Evolutionary conservation across 2,888 invertebrate species (phyloP).

Genomic region (Drosophila histrio): DNA sequence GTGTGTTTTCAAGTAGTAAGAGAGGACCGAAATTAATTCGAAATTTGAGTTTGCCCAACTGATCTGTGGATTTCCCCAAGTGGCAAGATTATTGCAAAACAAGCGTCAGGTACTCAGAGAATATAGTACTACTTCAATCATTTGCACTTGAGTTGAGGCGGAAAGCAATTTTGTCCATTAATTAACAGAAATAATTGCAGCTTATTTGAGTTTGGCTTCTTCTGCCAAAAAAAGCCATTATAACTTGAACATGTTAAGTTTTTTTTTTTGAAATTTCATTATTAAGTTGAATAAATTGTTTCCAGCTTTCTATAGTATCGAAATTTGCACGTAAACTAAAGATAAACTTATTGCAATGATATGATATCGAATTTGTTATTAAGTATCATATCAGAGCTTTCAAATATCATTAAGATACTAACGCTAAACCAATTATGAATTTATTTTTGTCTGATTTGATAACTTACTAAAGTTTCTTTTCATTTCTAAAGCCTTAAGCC

Average conservation of each 20-base stretch:
- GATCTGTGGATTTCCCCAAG: slow-evolving; percentile 35
- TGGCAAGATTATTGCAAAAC: slow-evolving; percentile 30
- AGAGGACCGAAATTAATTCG: slow-evolving; percentile 39
- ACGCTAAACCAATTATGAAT: too few relatives aligned
- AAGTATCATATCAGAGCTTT: too few relatives aligned
- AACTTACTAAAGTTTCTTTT: too few relatives aligned
- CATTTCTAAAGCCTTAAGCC: background rate
- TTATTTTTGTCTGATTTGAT: too few relatives aligned
- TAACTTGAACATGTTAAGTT: background rate
- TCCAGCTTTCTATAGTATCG: too few relatives aligned
- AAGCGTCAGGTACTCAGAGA: background rate
- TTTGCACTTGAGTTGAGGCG: slow-evolving; percentile 7
- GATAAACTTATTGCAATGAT: too few relatives aligned
- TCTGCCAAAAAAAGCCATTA: background rate
- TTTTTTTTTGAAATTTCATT: background rate
- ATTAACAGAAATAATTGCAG: slow-evolving; percentile 15
- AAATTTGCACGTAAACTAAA: too few relatives aligned
- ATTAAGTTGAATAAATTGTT: too few relatives aligned
- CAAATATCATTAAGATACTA: too few relatives aligned
- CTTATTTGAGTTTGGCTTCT: background rate
- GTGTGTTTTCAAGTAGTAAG: background rate
- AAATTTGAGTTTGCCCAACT: slow-evolving; percentile 46
- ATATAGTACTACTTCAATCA: slow-evolving; percentile 3
- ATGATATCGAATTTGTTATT: too few relatives aligned
- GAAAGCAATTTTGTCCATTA: slow-evolving; percentile 13